Percentiles rank a stretch among this genome's conserved stretches.
Evolutionary conservation across 2,797 vertebrate species (phyloP).

Genomic region (Oreortyx pictus): DNA sequence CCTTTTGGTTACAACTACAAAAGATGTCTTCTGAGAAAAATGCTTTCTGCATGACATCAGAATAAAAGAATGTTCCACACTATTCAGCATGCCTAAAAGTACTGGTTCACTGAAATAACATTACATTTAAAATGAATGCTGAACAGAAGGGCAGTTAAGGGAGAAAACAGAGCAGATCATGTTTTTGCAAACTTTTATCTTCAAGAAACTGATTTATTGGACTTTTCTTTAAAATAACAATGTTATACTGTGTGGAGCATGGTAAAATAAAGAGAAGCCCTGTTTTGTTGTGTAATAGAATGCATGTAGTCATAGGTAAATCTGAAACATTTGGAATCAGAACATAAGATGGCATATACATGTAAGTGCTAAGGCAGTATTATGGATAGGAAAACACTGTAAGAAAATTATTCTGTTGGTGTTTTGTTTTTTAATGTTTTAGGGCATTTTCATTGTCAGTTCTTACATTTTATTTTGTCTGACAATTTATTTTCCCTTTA

Average conservation of each 20-base stretch:
- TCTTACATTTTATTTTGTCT: constrained; percentile 24
- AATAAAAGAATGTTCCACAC: constrained; percentile 79
- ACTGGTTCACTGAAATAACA: constrained; percentile 80
- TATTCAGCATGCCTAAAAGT: constrained; percentile 74
- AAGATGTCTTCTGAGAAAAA: constrained; percentile 85
- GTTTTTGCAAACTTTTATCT: constrained; percentile 40
- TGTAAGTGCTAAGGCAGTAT: not conserved
- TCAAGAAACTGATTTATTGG: constrained; percentile 40
- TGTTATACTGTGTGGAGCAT: not conserved
- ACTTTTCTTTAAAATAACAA: constrained; percentile 42
- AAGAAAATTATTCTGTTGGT: constrained; percentile 6
- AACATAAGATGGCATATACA: not conserved
- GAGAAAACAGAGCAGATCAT: constrained; percentile 32
- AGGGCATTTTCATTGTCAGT: not conserved
- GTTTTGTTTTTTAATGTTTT: not conserved
- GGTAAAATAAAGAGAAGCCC: not conserved
- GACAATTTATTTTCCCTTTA: not conserved
- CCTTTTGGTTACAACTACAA: constrained; percentile 83
- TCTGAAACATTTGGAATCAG: not conserved
- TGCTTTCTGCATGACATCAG: constrained; percentile 82
- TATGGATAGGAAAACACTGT: not conserved
- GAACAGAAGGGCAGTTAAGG: constrained; percentile 60
- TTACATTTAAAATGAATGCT: constrained; percentile 72
- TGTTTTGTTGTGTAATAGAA: not conserved
- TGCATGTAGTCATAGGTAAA: not conserved